Base-by-base conservation (phyloP, 2,113 vertebrate genomes). In the Alligator sinensis region DNA sequence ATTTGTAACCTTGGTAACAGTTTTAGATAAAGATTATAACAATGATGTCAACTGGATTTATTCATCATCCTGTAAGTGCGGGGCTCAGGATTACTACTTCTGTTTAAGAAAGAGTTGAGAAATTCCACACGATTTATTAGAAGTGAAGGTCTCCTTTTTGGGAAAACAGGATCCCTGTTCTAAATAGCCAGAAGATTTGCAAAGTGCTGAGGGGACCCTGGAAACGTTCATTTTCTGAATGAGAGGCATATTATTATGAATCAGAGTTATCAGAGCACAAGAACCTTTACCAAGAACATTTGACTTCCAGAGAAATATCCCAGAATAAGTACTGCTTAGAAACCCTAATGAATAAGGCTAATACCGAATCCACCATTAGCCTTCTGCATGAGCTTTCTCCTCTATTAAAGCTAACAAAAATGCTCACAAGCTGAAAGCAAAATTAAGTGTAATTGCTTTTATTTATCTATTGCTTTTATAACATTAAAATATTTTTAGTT, bases 1-100 rank as follows among this genome's bases (percentile, higher is more conserved):
- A 99, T 99, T 99, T 99, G 99, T 99, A 98, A 98, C 99, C 99
- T 98, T 99, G 99, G 99, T 98, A 99, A 99, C 99, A 98, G 98
- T 98, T 98, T 98, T 97, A 99, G 99, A 99, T 98, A 98, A 98
- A 98, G 98, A 99, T 99, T 98, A 96, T 98, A 98, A 98, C 98
- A 98, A 97, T 97, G 97, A 98, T 98, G 98, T 97, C 97, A 95
- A 98, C 97, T 96, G 98, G 98, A 98, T 98, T 98, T 97, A 90
- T 98, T 97, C 97, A 97, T 96, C 94, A 96, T 95, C 95, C 97
- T 75, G 78, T 94, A 96, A 96, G 95, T 82, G 91, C 87, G 47
- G 86, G 84, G 90, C 91, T 97, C 94, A 92, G 83, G 84, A 88
- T 89, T 88, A 95, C 80, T 91, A 74, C 34, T 95, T 77, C 84